Percentiles rank a stretch among this genome's conserved stretches.
These are phyloP conservation scores for Morpho achilles DNA, from an alignment of 2,888 invertebrate genomes.

Conservation along the genomic window DNA sequence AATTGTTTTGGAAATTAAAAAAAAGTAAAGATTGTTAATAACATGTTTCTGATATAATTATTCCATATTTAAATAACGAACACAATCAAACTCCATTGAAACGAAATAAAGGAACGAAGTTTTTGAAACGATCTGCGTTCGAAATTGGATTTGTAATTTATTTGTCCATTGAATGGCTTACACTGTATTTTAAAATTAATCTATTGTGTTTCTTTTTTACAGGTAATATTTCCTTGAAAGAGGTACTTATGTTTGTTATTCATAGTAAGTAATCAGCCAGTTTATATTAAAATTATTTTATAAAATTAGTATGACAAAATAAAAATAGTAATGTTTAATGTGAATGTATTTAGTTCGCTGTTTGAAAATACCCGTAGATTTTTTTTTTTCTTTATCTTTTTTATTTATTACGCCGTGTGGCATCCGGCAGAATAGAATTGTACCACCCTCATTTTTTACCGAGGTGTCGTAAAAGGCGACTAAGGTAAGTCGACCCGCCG, in stretches of 20 bases:
- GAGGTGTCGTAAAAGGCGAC: no score
- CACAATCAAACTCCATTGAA: conserved; percentile 6
- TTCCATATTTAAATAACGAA: not conserved
- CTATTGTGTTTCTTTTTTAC: conserved; percentile 15
- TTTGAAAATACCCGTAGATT: no score
- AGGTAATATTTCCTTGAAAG: conserved; percentile 18
- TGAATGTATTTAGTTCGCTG: no score
- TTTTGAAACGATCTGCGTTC: conserved; percentile 5
- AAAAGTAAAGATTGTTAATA: not conserved
- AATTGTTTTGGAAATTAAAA: no score
- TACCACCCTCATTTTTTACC: no score
- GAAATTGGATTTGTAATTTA: conserved; percentile 10
- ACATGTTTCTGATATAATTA: not conserved
- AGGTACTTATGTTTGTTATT: conserved; percentile 8
- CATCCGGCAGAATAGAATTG: no score
- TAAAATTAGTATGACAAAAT: no score
- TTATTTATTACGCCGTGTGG: no score
- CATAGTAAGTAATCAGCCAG: not conserved
- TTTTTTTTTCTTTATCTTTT: no score
- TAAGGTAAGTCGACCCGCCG: no score
- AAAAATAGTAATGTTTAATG: no score
- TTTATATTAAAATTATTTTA: no score
- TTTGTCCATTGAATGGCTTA: conserved; percentile 4
- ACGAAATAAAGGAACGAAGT: conserved; percentile 5
- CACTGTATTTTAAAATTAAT: conserved; percentile 3